phyloP scores from a whole-genome alignment of 2,888 invertebrate genomes.

The Caenorhabditis sp. region DNA sequence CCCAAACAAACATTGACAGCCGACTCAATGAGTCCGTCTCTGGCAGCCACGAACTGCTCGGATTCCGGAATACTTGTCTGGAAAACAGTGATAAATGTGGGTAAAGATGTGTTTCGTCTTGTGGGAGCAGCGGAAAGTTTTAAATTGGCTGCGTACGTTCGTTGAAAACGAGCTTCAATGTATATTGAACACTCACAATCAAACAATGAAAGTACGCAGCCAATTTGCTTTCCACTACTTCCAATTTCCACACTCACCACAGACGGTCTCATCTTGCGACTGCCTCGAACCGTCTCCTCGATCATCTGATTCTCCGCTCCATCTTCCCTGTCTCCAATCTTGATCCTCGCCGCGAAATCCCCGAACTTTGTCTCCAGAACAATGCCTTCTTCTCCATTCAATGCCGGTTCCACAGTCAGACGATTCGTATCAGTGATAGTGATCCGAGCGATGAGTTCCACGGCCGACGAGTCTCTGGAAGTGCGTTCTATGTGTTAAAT shows the following conservation, averaged over 20 bases:
- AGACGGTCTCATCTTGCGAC: constrained; percentile 6
- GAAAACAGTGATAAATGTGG: no score
- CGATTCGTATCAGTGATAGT: constrained; percentile 24
- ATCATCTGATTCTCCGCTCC: constrained; percentile 10
- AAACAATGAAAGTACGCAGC: no score
- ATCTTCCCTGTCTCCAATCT: constrained; percentile 26
- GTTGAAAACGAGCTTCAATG: no score
- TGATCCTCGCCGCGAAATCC: constrained; percentile 38
- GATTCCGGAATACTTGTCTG: constrained; percentile 57
- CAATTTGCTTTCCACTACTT: no score
- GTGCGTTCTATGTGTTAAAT: neutral
- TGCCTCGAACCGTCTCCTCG: constrained; percentile 4
- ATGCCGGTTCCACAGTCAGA: constrained; percentile 41
- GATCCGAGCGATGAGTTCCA: constrained; percentile 30
- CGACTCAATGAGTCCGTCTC: constrained; percentile 49
- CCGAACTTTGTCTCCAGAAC: constrained; percentile 45
- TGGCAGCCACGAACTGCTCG: constrained; percentile 32
- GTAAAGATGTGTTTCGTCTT: no score
- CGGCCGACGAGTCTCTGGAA: constrained; percentile 36
- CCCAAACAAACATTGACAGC: constrained; percentile 26
- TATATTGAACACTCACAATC: no score
- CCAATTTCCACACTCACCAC: constrained; percentile 22
- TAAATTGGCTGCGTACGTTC: no score
- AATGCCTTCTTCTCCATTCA: constrained; percentile 31
- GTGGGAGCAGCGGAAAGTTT: no score